Evolutionary conservation across 2,888 invertebrate species (phyloP), one percentile per base, ranked within the genome.

Genomic region (Meghimatium bilineatum): DNA sequence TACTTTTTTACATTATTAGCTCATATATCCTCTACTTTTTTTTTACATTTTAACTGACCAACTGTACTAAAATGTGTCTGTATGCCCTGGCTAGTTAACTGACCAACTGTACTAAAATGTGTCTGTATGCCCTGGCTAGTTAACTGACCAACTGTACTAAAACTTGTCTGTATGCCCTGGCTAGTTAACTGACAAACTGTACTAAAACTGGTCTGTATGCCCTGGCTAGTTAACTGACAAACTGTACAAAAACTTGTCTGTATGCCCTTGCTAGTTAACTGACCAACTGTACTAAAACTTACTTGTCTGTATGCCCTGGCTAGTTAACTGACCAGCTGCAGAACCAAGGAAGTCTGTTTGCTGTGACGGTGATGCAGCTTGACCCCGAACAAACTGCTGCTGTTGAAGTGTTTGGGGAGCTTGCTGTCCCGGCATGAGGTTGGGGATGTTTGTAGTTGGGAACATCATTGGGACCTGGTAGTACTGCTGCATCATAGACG

Each of bases 381-480:
- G 90, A 26, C 91, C 89, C 80, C 92, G 89, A 95, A 94, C 83
- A 95, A 94, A 95, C 94, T 87, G 77, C 23, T 74, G 82, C 77
- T 86, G 86, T 72, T 85, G 85, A 10, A 83, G 52, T 20, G 88
- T 88, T 85, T 90, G 91, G 12, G 90, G 90, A 17, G 89, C 89
- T 86, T 89, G 90, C 84, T 91, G 91, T 1, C 91, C 91, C 81
- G 90, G 90, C n/a, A 83, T 78, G 72, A 83, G 60, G 63, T 83
- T 90, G 72, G 97, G 97, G 94, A 98, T 98, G 92, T 98, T 97
- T 88, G 96, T 96, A 97, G 98, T 98, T 52, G 97, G 97, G 34
- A 82, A 78, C 78, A 96, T 96, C 90, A 93, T 93, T 88, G 97
- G 96, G 84, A 97, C 97, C 94, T 98, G 98, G 95, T 98, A 98